phyloP scores from a whole-genome alignment of 2,888 invertebrate genomes.

The Scotopteryx bipunctaria region DNA sequence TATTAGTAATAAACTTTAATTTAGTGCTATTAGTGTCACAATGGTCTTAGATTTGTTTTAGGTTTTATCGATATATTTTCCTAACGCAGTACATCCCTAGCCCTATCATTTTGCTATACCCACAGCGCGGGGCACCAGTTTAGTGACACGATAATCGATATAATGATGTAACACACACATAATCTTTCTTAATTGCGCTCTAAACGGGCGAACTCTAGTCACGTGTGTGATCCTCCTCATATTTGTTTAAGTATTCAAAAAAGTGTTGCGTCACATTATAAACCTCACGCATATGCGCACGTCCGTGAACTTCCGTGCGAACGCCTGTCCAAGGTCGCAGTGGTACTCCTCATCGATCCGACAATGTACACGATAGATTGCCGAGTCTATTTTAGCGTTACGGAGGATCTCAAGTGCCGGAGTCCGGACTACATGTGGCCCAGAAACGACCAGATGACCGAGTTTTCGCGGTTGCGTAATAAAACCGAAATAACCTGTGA shows the following conservation, averaged over 20 bases:
- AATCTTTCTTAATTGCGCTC: slow-evolving; percentile 23
- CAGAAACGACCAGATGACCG: slow-evolving; percentile 70
- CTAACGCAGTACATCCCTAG: slow-evolving; percentile 8
- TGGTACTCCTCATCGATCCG: slow-evolving; percentile 61
- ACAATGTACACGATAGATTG: slow-evolving; percentile 58
- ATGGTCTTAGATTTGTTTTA: no score
- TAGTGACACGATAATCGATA: slow-evolving; percentile 12
- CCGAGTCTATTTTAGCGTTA: slow-evolving; percentile 61
- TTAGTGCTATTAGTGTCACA: neutral
- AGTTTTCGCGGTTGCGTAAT: slow-evolving; percentile 70
- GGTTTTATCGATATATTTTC: slow-evolving; percentile 2
- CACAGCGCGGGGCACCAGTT: slow-evolving; percentile 18
- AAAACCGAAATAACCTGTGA: slow-evolving; percentile 57
- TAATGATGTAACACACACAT: slow-evolving; percentile 3
- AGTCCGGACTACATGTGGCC: slow-evolving; percentile 55
- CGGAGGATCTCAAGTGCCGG: slow-evolving; percentile 54
- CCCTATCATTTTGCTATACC: neutral
- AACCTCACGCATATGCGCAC: slow-evolving; percentile 43
- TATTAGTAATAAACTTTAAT: no score
- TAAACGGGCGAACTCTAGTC: slow-evolving; percentile 21
- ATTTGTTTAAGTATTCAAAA: slow-evolving; percentile 33
- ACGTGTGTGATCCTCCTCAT: slow-evolving; percentile 25
- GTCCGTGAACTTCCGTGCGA: slow-evolving; percentile 79
- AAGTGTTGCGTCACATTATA: slow-evolving; percentile 39
- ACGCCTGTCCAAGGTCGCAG: slow-evolving; percentile 68